phyloP scores from a whole-genome alignment of 2,888 invertebrate genomes.

The Leucophora obtusa region DNA sequence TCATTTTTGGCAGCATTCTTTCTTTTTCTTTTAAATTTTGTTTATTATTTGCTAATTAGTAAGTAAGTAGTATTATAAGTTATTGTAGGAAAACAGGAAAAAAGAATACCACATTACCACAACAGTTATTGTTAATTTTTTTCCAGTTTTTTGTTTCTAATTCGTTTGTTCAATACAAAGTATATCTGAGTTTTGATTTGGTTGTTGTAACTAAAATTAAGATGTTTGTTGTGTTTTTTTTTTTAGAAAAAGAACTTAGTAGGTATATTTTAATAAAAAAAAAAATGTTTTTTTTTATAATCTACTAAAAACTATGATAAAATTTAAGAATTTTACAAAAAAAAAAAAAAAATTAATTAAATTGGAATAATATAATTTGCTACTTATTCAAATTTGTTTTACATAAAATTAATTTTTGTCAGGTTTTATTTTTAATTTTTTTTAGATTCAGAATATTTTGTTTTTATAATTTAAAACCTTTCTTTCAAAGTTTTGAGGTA shows the following conservation, averaged over 20 bases:
- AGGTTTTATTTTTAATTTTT: neutral
- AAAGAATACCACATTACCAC: neutral
- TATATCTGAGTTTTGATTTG: conserved; percentile 26
- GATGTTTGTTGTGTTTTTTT: neutral
- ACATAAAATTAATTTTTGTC: conserved; percentile 25
- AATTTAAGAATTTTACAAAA: conserved; percentile 43
- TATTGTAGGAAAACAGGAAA: neutral
- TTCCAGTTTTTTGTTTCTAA: conserved; percentile 3
- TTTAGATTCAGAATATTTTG: neutral
- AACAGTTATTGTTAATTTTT: neutral
- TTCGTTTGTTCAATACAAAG: neutral
- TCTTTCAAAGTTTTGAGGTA: no score
- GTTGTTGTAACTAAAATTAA: conserved; percentile 11
- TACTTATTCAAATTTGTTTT: conserved; percentile 42
- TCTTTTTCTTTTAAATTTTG: conserved; percentile 20
- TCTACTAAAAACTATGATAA: conserved; percentile 53
- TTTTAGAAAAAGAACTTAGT: neutral
- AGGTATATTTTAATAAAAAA: neutral
- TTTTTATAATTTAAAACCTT: no score
- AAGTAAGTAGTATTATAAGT: neutral
- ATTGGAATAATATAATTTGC: conserved; percentile 20
- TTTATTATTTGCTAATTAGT: neutral
- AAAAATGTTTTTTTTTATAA: conserved; percentile 4
- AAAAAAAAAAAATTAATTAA: no score
- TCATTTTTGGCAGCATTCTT: conserved; percentile 58